These are phyloP conservation scores for Hyla sarda DNA, from an alignment of 2,113 vertebrate species.

Conservation along the genomic window DNA sequence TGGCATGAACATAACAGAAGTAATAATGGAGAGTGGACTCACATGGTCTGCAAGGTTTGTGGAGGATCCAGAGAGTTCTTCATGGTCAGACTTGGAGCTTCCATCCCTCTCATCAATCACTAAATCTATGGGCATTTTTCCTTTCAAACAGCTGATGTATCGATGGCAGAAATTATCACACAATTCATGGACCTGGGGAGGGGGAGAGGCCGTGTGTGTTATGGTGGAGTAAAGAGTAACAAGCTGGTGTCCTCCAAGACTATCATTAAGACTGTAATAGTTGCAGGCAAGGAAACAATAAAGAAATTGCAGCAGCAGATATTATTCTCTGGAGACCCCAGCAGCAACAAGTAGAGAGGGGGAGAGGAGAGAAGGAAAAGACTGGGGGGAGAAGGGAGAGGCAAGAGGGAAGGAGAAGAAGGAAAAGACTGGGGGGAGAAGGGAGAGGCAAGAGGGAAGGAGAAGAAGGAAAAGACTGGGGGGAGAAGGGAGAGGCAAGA, in stretches of 20 bases:
- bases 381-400: too few species aligned
- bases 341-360: slow-evolving; percentile 89
- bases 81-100: slow-evolving; percentile 98
- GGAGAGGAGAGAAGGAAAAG: slow-evolving; percentile 29
- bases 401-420: neutral
- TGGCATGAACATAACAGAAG: neutral
- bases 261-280: slow-evolving; percentile 84
- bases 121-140: slow-evolving; percentile 99
- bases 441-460: too few species aligned
- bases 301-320: slow-evolving; percentile 87
- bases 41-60: slow-evolving; percentile 99
- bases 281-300: slow-evolving; percentile 91
- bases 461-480: too few species aligned
- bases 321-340: slow-evolving; percentile 89
- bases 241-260: slow-evolving; percentile 79
- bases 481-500: too few species aligned
- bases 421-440: too few species aligned
- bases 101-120: slow-evolving; percentile 99
- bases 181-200: slow-evolving; percentile 94
- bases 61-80: slow-evolving; percentile 98
- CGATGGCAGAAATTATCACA: slow-evolving; percentile 99
- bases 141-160: slow-evolving; percentile 99
- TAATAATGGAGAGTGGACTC: slow-evolving; percentile 73
- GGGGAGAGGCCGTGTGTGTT: slow-evolving; percentile 21
- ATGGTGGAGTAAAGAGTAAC: slow-evolving; percentile 22